Evolutionary conservation across 2,113 vertebrate genomes (phyloP).

Genomic region (Phalacrocorax carbo): DNA sequence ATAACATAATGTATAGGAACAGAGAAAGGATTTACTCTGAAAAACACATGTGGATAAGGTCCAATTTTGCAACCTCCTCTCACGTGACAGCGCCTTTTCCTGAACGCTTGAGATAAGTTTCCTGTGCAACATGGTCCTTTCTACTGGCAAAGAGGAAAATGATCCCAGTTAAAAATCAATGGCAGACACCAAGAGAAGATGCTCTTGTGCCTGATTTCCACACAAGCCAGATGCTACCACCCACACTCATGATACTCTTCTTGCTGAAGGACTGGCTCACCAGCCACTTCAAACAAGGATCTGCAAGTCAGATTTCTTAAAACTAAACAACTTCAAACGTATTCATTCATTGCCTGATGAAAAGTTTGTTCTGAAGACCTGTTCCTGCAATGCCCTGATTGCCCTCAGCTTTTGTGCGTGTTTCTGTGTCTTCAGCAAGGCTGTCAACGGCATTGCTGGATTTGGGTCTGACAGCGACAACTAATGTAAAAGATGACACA

Average conservation of each 20-base stretch:
- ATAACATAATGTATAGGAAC: constrained; percentile 57
- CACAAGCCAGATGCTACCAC: background rate
- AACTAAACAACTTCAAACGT: background rate
- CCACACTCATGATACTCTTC: background rate
- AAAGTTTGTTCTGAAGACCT: background rate
- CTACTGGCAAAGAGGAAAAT: background rate
- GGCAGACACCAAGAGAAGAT: background rate
- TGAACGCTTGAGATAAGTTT: background rate
- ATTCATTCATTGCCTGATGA: background rate
- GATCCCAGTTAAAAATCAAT: background rate
- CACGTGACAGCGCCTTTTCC: background rate
- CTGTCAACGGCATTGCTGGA: background rate
- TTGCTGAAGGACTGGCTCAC: background rate
- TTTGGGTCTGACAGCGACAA: background rate
- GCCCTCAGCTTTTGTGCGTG: background rate
- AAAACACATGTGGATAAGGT: background rate
- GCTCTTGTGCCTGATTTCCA: background rate
- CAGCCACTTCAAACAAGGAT: background rate
- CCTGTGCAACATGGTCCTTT: background rate
- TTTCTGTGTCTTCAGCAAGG: background rate
- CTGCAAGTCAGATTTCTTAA: background rate
- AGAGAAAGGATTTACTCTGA: background rate
- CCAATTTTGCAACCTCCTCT: background rate
- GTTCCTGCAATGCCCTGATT: background rate
- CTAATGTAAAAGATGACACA: background rate